Percentiles rank a stretch among this genome's conserved stretches.
Conservation (phyloP, 2,113 vertebrate species). For the Struthio camelus region DNA sequence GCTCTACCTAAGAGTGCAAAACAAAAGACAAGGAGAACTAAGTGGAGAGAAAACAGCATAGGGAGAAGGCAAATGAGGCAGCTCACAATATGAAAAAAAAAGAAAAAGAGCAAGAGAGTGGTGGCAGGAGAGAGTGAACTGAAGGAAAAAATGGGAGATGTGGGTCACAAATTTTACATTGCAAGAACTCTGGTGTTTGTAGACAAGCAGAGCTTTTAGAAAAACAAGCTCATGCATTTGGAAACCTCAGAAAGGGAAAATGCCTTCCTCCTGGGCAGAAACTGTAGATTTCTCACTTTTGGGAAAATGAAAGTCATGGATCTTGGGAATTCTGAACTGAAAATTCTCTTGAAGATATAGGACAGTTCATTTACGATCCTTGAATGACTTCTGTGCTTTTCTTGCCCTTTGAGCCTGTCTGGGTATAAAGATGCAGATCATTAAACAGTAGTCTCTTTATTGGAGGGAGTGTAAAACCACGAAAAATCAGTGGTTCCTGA, state of each 20-base stretch:
- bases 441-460: rapidly evolving
- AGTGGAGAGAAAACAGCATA: neutral
- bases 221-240: neutral
- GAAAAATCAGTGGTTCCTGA: neutral
- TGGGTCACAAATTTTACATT: neutral
- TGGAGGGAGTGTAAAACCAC: neutral
- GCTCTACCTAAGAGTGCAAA: neutral
- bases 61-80: neutral
- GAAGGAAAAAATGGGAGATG: neutral
- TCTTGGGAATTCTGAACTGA: neutral
- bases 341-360: neutral
- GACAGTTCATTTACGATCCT: neutral
- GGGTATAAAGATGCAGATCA: rapidly evolving
- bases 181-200: neutral
- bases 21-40: neutral
- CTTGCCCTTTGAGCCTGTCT: rapidly evolving
- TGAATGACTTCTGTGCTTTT: neutral
- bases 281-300: neutral
- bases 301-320: neutral
- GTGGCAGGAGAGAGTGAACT: neutral
- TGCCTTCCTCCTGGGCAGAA: neutral
- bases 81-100: neutral
- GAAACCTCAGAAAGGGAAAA: neutral
- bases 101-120: neutral
- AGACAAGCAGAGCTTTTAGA: neutral